Evolutionary conservation across 2,888 invertebrate genomes (phyloP), one percentile per base, ranked within the genome.

Genomic region (Drepana falcataria): DNA sequence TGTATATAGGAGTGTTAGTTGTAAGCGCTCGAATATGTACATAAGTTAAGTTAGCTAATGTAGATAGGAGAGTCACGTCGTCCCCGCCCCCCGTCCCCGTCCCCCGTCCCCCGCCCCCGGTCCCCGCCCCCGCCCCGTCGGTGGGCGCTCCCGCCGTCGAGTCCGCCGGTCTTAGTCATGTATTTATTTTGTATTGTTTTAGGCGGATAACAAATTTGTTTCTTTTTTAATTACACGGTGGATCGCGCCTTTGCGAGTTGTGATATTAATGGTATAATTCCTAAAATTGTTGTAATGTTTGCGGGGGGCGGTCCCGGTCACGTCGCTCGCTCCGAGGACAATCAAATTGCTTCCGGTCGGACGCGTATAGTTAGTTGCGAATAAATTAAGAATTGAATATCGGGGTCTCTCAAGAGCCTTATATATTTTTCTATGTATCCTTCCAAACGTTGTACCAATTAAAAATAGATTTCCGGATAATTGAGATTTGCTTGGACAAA

Each of bases 21-120:
- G 54, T 71, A 69, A 72, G 68, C 63, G 70, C 77, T 79, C 79
- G 79, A 79, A 77, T 79, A 74, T 75, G 79, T 80, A 78, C 69
- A 78, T 77, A 77, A 68, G 69, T 55, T 73, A 71, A 73, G 70
- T 65, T 72, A 74, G 73, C 59, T 61, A 71, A 73, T 71, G 66
- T 76, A 75, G 77, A 48, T 76, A 75, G 76, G 69, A 61, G 64
- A 69, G 63, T 44, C 9, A 44, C 44, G 44, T 9, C 9, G 9
- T 9, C 6, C 2, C 7, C 41, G 9, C 41, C 9, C 9, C 37
- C 4, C 37, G 37, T 37, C 37, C 37, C 37, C 37, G 37, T 0
- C 1, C 21, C 21, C 21, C 9, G 9, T 9, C 6, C 2, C 2
- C 7, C 41, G 9, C 41, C 9, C 9, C 37, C 4, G 0, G 37